Evolutionary conservation across 2,797 vertebrate genomes (phyloP), one percentile per base, ranked within the genome.

Genomic region (Enteromius afrohamiltoni): DNA sequence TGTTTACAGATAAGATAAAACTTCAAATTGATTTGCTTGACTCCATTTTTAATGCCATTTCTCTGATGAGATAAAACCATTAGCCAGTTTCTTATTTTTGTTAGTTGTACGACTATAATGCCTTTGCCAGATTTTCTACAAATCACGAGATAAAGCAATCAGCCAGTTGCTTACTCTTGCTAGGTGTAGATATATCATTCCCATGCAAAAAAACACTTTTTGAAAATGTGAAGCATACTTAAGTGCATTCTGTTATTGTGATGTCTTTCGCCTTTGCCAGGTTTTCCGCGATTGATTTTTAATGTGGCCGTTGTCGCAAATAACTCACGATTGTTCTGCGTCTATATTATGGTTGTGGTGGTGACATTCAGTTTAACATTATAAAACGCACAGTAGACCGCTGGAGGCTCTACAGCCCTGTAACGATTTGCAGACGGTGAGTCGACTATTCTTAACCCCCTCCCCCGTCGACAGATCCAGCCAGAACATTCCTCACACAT

Each of bases 401-500:
- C 90, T 93, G 92, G 92, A 94, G 90, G 90, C 91, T 76, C 91
- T 90, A 92, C 93, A 92, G 92, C 88, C 91, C 91, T 90, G 92
- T 94, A 95, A 95, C 89, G 88, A 94, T 91, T 91, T 94, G 92
- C 94, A 95, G 93, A 91, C 93, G 87, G 89, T 91, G 90, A 92
- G 92, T 93, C 86, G 71, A 90, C 91, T 93, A 88, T 87, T 91
- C 90, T 84, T 88, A 89, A 90, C 87, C 88, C 84, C 86, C 77
- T 84, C 79, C 89, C 83, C 85, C 80, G 75, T 86, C 87, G 85
- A 87, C 89, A 86, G 87, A 88, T 84, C 88, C 91, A 93, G 93
- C 93, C 93, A 94, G 93, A 91, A 93, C 94, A 95, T 95, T 95
- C 94, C 94, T 93, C 90, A 90, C 92, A 95, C 95, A 95, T 95